Evolutionary conservation across 2,888 invertebrate species (phyloP).

Genomic region (Cecidostiba fungosa): DNA sequence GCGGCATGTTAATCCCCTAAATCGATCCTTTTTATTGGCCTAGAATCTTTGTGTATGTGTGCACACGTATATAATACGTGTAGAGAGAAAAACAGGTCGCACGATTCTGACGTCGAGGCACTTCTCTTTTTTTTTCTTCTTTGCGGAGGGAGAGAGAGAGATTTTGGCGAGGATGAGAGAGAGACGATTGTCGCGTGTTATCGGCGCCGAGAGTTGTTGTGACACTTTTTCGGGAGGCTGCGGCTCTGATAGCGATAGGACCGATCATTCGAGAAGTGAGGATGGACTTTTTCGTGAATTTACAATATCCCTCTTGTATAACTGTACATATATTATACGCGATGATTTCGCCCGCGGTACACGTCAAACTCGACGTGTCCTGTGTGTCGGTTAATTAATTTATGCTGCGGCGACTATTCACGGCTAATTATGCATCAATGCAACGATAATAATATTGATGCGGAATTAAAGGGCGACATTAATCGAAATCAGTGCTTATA

Average conservation of each 20-base stretch:
- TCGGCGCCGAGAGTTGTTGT: too few relatives aligned
- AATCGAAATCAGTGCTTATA: not conserved
- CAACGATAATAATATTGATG: conserved; percentile 10
- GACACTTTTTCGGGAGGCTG: too few relatives aligned
- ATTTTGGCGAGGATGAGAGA: too few relatives aligned
- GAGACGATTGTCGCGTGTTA: too few relatives aligned
- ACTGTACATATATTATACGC: too few relatives aligned
- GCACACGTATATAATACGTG: not conserved
- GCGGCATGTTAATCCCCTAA: conserved; percentile 49
- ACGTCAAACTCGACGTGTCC: not conserved
- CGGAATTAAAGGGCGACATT: conserved; percentile 12
- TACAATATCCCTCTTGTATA: too few relatives aligned
- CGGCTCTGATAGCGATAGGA: too few relatives aligned
- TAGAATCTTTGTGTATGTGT: conserved; percentile 42
- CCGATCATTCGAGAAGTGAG: too few relatives aligned
- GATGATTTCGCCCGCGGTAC: not conserved
- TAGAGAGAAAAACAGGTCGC: conserved; percentile 42
- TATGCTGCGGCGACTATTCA: not conserved
- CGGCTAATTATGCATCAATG: conserved; percentile 7
- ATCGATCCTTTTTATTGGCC: conserved; percentile 57
- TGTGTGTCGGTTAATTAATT: conserved; percentile 2
- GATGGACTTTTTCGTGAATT: too few relatives aligned
- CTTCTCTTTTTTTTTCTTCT: not conserved
- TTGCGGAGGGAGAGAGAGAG: too few relatives aligned
- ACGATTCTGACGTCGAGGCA: not conserved